Evolutionary conservation across 2,888 invertebrate species (phyloP).

Genomic region (Adelognathus sp.): DNA sequence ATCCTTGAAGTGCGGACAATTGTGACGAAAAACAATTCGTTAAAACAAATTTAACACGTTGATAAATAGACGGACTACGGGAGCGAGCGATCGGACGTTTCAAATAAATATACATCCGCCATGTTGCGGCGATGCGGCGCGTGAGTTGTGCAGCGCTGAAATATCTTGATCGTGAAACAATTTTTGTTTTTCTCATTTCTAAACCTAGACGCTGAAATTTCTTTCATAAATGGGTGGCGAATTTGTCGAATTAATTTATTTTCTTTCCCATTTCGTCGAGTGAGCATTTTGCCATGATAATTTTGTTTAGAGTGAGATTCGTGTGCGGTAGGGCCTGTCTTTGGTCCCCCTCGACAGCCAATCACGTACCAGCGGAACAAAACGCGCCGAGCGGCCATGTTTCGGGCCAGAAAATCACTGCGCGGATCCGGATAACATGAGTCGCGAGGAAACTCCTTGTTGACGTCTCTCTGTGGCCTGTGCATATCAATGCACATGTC

Average conservation of each 20-base stretch:
- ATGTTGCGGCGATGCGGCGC: background rate
- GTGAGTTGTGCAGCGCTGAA: background rate
- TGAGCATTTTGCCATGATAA: no score
- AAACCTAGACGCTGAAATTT: background rate
- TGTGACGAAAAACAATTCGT: background rate
- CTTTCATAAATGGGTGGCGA: background rate
- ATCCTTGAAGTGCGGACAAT: background rate
- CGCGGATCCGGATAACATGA: constrained; percentile 42
- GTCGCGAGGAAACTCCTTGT: background rate
- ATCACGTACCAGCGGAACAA: constrained; percentile 90
- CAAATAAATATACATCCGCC: constrained; percentile 8
- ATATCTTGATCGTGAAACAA: background rate
- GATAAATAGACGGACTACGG: background rate
- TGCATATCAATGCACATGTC: background rate
- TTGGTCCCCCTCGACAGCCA: constrained; percentile 18
- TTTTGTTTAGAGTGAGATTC: background rate
- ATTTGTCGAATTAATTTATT: no score
- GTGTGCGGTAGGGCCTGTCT: background rate
- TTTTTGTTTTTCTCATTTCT: background rate
- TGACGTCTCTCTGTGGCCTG: background rate
- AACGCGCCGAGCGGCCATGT: constrained; percentile 92
- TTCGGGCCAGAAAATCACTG: constrained; percentile 81
- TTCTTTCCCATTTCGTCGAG: no score
- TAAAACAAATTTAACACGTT: background rate
- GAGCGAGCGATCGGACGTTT: background rate